Evolutionary conservation across 2,797 vertebrate genomes (phyloP).

Genomic region (Sebastes kiyomatsui): DNA sequence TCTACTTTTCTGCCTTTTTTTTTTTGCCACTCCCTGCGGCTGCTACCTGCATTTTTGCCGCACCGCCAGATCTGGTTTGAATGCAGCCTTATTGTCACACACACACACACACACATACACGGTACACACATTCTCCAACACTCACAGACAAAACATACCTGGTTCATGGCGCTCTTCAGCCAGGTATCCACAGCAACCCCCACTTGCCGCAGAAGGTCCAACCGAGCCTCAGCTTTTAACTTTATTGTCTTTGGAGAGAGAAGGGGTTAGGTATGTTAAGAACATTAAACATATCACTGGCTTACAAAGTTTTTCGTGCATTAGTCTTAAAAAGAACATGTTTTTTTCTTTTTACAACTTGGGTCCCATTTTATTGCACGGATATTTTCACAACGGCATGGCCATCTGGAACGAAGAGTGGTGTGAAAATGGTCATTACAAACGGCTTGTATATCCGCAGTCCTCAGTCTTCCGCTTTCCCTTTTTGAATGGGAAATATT

Average conservation of each 20-base stretch:
- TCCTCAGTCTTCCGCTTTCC: too few relatives aligned
- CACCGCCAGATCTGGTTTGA: too few relatives aligned
- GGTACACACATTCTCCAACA: neutral
- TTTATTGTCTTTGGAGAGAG: constrained; percentile 87
- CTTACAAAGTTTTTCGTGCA: neutral
- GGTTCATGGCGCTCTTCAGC: constrained; percentile 98
- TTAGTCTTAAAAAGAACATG: neutral
- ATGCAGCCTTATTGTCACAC: neutral
- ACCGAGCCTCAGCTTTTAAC: constrained; percentile 94
- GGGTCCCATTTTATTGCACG: neutral
- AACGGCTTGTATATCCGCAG: too few relatives aligned
- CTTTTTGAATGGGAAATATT: too few relatives aligned
- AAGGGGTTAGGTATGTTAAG: neutral
- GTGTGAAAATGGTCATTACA: too few relatives aligned
- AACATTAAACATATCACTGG: neutral
- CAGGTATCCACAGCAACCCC: constrained; percentile 96
- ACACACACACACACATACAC: neutral
- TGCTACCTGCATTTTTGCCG: too few relatives aligned
- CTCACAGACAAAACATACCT: constrained; percentile 75
- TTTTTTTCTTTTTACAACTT: neutral
- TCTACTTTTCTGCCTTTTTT: too few relatives aligned
- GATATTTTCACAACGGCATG: too few relatives aligned
- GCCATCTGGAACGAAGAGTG: too few relatives aligned
- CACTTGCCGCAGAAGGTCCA: constrained; percentile 95
- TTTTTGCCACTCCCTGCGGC: too few relatives aligned